These are phyloP conservation scores for Heliconius hortense DNA, from an alignment of 2,888 invertebrate species.

Conservation along the genomic window DNA sequence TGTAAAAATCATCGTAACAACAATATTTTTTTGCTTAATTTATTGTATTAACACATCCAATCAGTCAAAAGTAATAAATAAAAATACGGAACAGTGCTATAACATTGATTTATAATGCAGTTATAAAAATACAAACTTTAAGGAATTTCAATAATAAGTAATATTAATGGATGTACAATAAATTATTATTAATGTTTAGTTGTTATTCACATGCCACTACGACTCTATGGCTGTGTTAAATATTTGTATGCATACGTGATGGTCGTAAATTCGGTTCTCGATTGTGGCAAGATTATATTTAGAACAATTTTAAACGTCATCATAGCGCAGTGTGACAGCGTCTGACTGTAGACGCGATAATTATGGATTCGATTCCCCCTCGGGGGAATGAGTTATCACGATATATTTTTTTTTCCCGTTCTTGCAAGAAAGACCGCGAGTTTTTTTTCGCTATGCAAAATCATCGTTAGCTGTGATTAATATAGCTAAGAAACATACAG, in stretches of 20 bases:
- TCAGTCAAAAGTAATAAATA: not conserved
- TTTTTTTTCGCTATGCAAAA: not conserved
- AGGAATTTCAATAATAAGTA: not conserved
- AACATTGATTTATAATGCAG: not conserved
- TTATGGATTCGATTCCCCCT: not conserved
- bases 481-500: no score
- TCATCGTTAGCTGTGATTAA: no score
- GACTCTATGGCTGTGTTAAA: no score
- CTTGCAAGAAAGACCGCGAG: not conserved
- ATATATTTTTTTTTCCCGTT: not conserved
- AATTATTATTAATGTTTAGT: not conserved
- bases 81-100: not conserved
- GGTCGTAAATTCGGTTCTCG: not conserved
- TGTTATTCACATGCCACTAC: no score
- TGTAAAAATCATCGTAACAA: conserved; percentile 1
- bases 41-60: not conserved
- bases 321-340: no score
- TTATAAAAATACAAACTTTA: not conserved
- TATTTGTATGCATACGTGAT: no score
- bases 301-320: not conserved
- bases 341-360: not conserved
- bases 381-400: not conserved
- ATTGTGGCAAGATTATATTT: not conserved
- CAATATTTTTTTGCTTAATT: not conserved
- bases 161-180: not conserved